A percentile compares a stretch with the other conserved stretches of the same genome.
These are phyloP conservation scores for Potorous gilbertii DNA, from an alignment of 2,797 vertebrate species.

Conservation along the genomic window DNA sequence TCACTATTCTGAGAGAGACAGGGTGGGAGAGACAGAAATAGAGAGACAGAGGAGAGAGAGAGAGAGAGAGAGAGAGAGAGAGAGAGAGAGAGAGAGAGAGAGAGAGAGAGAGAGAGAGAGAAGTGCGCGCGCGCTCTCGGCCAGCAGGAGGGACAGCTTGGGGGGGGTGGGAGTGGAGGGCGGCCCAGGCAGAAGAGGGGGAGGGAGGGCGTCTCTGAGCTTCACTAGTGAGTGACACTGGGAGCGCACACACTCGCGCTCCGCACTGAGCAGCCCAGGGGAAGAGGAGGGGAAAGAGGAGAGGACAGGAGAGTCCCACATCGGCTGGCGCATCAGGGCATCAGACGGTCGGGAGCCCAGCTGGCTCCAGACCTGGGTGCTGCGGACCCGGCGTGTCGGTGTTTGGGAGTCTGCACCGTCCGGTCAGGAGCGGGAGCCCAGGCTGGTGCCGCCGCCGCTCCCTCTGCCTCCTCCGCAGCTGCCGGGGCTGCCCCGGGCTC, in stretches of 20 bases:
- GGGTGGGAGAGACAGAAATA: too few relatives aligned
- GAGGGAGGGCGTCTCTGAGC: conserved; percentile 54
- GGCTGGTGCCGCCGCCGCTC: not conserved
- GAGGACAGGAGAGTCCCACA: conserved; percentile 44
- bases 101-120: not conserved
- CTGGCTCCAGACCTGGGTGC: not conserved
- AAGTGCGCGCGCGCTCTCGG: conserved; percentile 40
- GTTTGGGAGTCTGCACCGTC: not conserved
- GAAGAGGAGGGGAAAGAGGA: not conserved
- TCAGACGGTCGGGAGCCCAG: not conserved
- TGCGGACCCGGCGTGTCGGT: not conserved
- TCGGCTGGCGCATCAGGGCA: not conserved
- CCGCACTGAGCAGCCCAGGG: not conserved
- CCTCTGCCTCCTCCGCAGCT: not conserved
- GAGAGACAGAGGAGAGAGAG: too few relatives aligned
- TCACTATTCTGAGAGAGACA: not conserved
- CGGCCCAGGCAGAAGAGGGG: conserved; percentile 21
- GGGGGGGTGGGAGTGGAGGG: conserved; percentile 32
- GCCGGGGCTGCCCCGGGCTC: not conserved
- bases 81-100: not conserved
- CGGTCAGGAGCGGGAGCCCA: not conserved
- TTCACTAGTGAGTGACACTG: conserved; percentile 72
- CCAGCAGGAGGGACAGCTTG: conserved; percentile 52
- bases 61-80: not conserved
- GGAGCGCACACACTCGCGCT: conserved; percentile 52